A percentile compares a stretch with the other conserved stretches of the same genome.
Conservation (phyloP, 2,888 invertebrate genomes). For the Habroteleia sp. region DNA sequence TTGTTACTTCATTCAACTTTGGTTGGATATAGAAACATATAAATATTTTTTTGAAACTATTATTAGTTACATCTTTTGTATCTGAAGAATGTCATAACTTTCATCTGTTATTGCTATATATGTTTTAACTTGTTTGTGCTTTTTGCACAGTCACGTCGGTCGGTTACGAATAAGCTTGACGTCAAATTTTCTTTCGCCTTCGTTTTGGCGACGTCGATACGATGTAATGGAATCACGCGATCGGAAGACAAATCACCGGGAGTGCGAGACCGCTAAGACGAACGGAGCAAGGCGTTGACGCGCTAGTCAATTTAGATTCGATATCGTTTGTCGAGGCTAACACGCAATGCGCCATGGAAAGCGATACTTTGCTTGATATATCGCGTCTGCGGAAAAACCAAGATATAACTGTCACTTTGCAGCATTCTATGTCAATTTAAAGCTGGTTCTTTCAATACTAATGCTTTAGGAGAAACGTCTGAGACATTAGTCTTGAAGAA, state of each 20-base stretch:
- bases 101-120: too few relatives aligned
- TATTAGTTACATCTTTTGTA: too few relatives aligned
- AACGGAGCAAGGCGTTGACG: slow-evolving; percentile 42
- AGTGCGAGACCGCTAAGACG: slow-evolving; percentile 35
- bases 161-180: slow-evolving; percentile 10
- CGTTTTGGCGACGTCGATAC: slow-evolving; percentile 27
- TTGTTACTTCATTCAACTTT: too few relatives aligned
- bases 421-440: slow-evolving; percentile 10
- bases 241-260: slow-evolving; percentile 54
- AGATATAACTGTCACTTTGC: slow-evolving; percentile 38
- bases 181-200: slow-evolving; percentile 20
- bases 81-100: too few relatives aligned
- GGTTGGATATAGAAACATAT: too few relatives aligned
- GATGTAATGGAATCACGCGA: slow-evolving; percentile 59
- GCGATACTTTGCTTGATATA: slow-evolving; percentile 23
- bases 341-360: slow-evolving; percentile 38
- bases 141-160: slow-evolving; percentile 1
- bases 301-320: slow-evolving; percentile 57
- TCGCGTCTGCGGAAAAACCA: slow-evolving; percentile 5
- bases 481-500: too few relatives aligned
- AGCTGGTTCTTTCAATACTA: not conserved
- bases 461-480: slow-evolving; percentile 2
- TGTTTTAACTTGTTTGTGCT: not conserved
- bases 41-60: too few relatives aligned
- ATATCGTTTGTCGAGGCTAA: slow-evolving; percentile 50